Evolutionary conservation across 2,888 invertebrate species (phyloP).

Genomic region (Gnatocerus cornutus): DNA sequence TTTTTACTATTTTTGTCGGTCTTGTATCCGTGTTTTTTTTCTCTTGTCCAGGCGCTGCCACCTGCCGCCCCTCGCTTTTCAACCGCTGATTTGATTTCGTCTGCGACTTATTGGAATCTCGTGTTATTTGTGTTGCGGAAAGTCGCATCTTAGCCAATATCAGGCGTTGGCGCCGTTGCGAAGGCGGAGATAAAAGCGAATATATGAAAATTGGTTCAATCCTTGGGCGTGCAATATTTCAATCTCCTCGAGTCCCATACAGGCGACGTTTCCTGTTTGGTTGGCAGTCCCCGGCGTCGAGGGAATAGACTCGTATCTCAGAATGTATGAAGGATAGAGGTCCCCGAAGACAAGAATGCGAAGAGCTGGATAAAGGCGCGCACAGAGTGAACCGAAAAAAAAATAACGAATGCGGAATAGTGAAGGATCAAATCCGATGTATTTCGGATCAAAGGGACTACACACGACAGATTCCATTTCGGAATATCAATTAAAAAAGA

Average conservation of each 20-base stretch:
- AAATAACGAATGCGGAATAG: constrained; percentile 68
- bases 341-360: constrained; percentile 70
- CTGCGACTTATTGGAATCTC: constrained; percentile 35
- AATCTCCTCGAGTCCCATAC: constrained; percentile 67
- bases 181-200: constrained; percentile 65
- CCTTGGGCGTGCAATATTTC: constrained; percentile 70
- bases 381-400: constrained; percentile 49
- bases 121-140: constrained; percentile 44
- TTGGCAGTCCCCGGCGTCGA: constrained; percentile 64
- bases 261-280: constrained; percentile 70
- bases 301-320: constrained; percentile 68
- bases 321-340: constrained; percentile 70
- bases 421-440: constrained; percentile 63
- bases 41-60: background rate
- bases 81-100: constrained; percentile 26
- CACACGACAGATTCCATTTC: constrained; percentile 25
- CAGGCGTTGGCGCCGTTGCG: constrained; percentile 45
- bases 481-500: constrained; percentile 31
- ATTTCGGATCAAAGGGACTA: constrained; percentile 70
- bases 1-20: too few relatives aligned
- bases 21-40: background rate
- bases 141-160: constrained; percentile 50
- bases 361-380: constrained; percentile 67
- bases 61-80: constrained; percentile 1
- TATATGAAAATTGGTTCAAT: constrained; percentile 70